Evolutionary conservation across 2,797 vertebrate genomes (phyloP).

Genomic region (Craterocephalus amniculus): DNA sequence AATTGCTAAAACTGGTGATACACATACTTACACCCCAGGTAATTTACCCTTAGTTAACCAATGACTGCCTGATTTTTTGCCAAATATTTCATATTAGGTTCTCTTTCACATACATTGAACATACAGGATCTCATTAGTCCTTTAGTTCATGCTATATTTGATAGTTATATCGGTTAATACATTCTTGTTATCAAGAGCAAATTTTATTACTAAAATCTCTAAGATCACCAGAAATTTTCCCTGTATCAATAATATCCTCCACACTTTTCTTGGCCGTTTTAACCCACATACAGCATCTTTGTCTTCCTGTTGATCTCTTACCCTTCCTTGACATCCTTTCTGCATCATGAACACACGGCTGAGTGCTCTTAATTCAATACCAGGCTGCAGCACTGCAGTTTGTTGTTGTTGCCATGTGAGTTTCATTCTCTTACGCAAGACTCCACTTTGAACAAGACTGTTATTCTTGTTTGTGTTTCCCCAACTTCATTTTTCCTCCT

Average conservation of each 20-base stretch:
- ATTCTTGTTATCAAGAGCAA: background rate
- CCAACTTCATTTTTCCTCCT: background rate
- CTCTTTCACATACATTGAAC: background rate
- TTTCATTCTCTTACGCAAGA: constrained; percentile 12
- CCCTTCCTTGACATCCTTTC: background rate
- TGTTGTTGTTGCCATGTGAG: constrained; percentile 28
- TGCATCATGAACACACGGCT: background rate
- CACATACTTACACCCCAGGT: background rate
- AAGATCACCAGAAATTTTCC: background rate
- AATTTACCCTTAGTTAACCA: background rate
- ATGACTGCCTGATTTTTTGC: background rate
- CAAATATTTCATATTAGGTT: background rate
- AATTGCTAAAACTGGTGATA: background rate
- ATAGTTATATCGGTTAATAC: background rate
- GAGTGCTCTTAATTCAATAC: constrained; percentile 23
- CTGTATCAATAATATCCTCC: background rate
- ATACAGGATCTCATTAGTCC: background rate
- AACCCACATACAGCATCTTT: background rate
- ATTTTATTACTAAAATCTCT: background rate
- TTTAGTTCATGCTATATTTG: background rate
- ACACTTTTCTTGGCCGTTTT: background rate
- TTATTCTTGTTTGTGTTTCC: background rate
- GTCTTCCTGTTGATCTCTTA: background rate
- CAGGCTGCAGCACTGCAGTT: constrained; percentile 14
- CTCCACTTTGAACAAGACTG: background rate